phyloP scores from a whole-genome alignment of 2,113 vertebrate genomes.

The Oncorhynchus keta region DNA sequence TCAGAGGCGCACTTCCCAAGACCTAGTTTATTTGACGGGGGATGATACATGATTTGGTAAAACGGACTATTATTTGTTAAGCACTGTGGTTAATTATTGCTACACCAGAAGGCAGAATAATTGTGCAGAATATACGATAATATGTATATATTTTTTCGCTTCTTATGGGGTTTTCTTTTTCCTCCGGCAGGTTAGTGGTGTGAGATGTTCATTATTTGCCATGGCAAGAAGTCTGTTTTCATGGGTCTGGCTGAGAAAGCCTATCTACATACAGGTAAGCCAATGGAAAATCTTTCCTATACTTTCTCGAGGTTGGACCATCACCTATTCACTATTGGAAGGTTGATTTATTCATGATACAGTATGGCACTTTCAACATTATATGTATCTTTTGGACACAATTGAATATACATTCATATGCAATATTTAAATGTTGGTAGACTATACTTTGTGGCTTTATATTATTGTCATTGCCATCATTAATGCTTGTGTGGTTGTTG shows the following conservation, averaged over 20 bases:
- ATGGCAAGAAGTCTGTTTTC: slow-evolving; percentile 87
- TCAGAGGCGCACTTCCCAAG: slow-evolving; percentile 3
- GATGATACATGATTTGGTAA: slow-evolving; percentile 6
- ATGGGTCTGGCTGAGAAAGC: slow-evolving; percentile 82
- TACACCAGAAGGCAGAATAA: neutral
- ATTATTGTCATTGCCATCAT: neutral
- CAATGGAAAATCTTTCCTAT: slow-evolving; percentile 25
- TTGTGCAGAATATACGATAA: neutral
- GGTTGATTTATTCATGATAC: neutral
- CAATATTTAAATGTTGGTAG: neutral
- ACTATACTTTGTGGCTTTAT: neutral
- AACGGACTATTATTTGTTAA: neutral
- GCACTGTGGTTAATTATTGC: neutral
- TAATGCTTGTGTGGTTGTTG: neutral
- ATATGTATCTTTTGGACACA: no score
- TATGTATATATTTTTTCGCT: neutral
- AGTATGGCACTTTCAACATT: neutral
- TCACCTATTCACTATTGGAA: slow-evolving; percentile 15
- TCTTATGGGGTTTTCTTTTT: neutral
- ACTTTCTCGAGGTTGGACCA: neutral
- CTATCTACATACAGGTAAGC: slow-evolving; percentile 84
- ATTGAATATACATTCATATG: neutral
- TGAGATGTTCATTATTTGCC: slow-evolving; percentile 81
- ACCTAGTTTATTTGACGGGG: no score
- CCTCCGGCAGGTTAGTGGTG: slow-evolving; percentile 56